Evolutionary conservation across 2,888 invertebrate species (phyloP), one percentile per base, ranked within the genome.

Genomic region (Caenorhabditis sp.): DNA sequence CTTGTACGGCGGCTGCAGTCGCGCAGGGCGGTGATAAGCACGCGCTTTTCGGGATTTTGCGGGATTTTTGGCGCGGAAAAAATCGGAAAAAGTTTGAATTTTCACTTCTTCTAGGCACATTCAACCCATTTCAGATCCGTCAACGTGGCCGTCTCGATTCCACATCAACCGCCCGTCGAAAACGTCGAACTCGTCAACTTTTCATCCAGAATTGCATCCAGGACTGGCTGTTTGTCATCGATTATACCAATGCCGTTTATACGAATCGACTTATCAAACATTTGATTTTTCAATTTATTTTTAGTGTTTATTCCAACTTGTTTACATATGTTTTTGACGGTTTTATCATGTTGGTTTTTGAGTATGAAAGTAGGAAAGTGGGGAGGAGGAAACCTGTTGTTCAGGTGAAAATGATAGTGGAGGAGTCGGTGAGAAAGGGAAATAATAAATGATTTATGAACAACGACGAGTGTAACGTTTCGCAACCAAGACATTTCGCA

Each of bases 161-260:
- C 2, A 51, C 32, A 6, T 68, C 68, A 0, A 40, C 69, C 4
- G 18, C 53, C 18, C 24, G 55, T 1, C 35, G 80, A 15, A 62
- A 69, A 26, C 20, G 15, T 5, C 68, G 47, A 37, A 53, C 74
- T 13, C 35, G 69, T 1, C 68, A 74, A 3, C 13, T 80, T 5
- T 80, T 80, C 58, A 51, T 80, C 22, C 80, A 80, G 32, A 69
- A 56, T 47, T 80, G 80, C 53, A 69, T 80, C 40, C 80, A 80
- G 32, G 80, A 80, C 20, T 74, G 72, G 68, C 28, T 74, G 26
- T 80, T 74, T 24, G 64, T 58, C 22, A 58, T 74, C 3, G 80
- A 80, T n/a, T 67, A 50, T 11, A 0, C 74, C 9, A 80, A 80
- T 26, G 50, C 61, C 24, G 61, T 58, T 1, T 80, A 62, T 53